phyloP scores from a whole-genome alignment of 2,113 vertebrate species.

The Vombatus ursinus region DNA sequence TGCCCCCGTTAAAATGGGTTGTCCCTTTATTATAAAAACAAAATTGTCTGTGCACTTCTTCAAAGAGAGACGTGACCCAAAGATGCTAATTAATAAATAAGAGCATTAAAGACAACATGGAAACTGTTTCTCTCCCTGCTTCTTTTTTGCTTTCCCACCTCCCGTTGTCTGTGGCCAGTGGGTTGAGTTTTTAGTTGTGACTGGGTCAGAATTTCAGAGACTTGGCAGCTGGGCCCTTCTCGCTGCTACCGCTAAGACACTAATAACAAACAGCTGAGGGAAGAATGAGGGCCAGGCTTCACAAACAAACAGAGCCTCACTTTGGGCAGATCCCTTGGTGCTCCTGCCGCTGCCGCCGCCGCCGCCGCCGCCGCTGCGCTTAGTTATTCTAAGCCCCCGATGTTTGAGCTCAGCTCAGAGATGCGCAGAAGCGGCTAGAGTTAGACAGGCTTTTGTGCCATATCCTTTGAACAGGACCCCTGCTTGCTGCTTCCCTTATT shows the following conservation, averaged over 20 bases:
- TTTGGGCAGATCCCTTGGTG: background rate
- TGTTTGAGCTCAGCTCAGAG: conserved; percentile 55
- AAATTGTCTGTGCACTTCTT: background rate
- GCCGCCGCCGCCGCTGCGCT: conserved; percentile 42
- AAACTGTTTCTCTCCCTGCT: conserved; percentile 22
- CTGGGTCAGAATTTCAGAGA: conserved; percentile 66
- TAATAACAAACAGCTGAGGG: conserved; percentile 82
- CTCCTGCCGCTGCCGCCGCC: background rate
- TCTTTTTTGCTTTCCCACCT: conserved; percentile 58
- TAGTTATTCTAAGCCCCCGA: conserved; percentile 63
- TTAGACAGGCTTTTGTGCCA: conserved; percentile 55
- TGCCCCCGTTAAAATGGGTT: background rate
- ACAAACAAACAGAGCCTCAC: conserved; percentile 68
- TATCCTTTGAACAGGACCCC: conserved; percentile 59
- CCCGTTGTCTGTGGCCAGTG: conserved; percentile 59
- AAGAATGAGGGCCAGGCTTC: conserved; percentile 61
- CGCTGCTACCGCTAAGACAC: conserved; percentile 79
- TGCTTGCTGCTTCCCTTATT: conserved; percentile 44
- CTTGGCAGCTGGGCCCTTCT: conserved; percentile 73
- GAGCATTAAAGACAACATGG: rapidly evolving
- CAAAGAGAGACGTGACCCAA: rapidly evolving
- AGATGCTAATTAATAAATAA: background rate
- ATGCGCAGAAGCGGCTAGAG: conserved; percentile 33
- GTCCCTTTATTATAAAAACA: background rate
- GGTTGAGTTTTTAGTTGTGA: conserved; percentile 39